Base-by-base conservation (phyloP, 1,140 invertebrate species). In the Eupristina koningsbergeri region DNA sequence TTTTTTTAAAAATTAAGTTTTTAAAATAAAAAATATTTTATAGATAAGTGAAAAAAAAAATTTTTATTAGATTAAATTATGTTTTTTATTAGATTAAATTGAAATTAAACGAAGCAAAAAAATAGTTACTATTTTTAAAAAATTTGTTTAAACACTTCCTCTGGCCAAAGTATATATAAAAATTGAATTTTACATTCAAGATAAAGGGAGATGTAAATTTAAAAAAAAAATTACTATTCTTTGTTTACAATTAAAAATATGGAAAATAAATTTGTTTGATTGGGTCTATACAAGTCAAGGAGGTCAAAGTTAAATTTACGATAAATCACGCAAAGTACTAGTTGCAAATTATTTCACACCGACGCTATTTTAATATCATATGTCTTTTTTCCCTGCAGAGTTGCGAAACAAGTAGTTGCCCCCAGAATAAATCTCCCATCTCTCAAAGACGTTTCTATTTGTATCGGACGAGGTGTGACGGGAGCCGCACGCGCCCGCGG, bases 401-500 rank as follows among this genome's bases (percentile, higher is more conserved):
- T 50, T 22, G 29, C 19, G 15, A 75, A 61, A 47, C 34, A 76
- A 76, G 53, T 75, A 50, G 73, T 45, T 34, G 36, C 2, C 7
- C 31, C 17, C 9, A 77, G 53, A 61, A 80, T 67, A 69, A 67
- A 34, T 39, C 8, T 61, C 50, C 50, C 53, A 61, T 81, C 80
- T 63, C 36, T 74, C 58, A 81, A 63, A 81, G 71, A 63, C 71
- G 71, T 31, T 67, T 26, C 13, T 67, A 76, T 82, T 82, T 76
- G 73, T 82, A 73, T 50, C 29, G 41, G 26, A 39, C 39, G n/a
- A 79, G 34, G 50, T 76, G 77, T 17, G 61, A 22, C 36, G 15
- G 63, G 0, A 39, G 73, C 22, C 73, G 50, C 34, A 78, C 31
- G 50, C 39, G 61, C 29, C 15, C 61, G 63, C 50, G 83, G 77